Evolutionary conservation across 2,888 invertebrate species (phyloP).

Genomic region (Lasius fuliginosus): DNA sequence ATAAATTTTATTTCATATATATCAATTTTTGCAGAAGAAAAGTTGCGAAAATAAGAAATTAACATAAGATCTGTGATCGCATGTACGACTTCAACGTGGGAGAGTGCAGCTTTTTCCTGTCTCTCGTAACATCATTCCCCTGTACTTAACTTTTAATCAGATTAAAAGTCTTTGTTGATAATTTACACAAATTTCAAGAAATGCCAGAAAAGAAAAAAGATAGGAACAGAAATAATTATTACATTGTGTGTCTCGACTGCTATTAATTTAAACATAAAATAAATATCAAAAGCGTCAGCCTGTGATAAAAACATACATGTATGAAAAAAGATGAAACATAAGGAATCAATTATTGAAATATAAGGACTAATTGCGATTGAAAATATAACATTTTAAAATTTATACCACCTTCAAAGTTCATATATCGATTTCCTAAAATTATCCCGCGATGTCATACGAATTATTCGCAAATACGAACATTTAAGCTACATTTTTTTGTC

Average conservation of each 20-base stretch:
- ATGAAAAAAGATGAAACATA: neutral
- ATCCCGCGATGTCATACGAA: constrained; percentile 9
- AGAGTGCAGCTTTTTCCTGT: constrained; percentile 7
- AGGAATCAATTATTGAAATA: neutral
- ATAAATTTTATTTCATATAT: constrained; percentile 3
- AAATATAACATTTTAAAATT: constrained; percentile 4
- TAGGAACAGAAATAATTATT: constrained; percentile 6
- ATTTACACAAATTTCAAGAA: constrained; percentile 37
- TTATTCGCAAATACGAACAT: constrained; percentile 30
- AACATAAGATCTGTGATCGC: neutral
- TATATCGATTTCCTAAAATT: constrained; percentile 20
- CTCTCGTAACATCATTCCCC: constrained; percentile 16
- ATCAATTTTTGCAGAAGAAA: neutral
- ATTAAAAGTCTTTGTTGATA: constrained; percentile 42
- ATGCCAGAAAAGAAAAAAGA: neutral
- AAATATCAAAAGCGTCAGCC: neutral
- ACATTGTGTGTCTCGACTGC: neutral
- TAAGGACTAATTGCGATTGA: neutral
- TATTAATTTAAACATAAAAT: neutral
- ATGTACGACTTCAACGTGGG: constrained; percentile 6
- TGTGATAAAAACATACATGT: neutral
- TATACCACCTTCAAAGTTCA: constrained; percentile 35
- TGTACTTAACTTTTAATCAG: constrained; percentile 51
- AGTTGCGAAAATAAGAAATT: constrained; percentile 20
- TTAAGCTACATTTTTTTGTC: constrained; percentile 34